Evolutionary conservation across 2,797 vertebrate species (phyloP), one percentile per base, ranked within the genome.

Genomic region (Pantherophis alleghaniensis): DNA sequence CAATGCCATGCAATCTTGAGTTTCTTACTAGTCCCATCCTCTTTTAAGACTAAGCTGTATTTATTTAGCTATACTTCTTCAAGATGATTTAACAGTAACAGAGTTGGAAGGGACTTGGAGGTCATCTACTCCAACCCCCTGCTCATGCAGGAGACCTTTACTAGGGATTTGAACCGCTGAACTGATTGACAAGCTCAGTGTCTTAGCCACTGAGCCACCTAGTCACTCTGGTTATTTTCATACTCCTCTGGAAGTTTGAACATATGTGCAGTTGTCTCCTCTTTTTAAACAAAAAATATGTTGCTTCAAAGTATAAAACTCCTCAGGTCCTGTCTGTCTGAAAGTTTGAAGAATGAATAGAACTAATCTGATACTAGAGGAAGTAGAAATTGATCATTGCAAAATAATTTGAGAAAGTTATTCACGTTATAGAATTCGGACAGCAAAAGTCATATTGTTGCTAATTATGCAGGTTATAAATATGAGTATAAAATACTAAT

Each of bases 361-460:
- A 93, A 95, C 86, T 91, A 86, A 24, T 93, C 95, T 95, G 86
- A 94, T 60, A 32, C 57, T 14, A 88, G 37, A 86, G 32, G 28
- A 90, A 89, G 5, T 87, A 91, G 90, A 91, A 97, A 94, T 91
- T 95, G 94, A 93, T 93, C 89, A 95, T 95, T 92, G 94, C 60
- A 83, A 95, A 95, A 96, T 79, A 87, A 94, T 92, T 66, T 28
- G 90, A 86, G 91, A 79, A 79, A 94, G 95, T 88, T 91, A 91
- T 3, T 60, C 20, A 63, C 10, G 13, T 63, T 63, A n/a, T n/a
- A n/a, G 61, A 66, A 66, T 66, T 66, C 1, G 0, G 11, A 66
- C 26, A 66, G 26, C 61, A 63, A 63, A 63, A 63, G 61, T 66
- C 61, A n/a, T n/a, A 66, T 66, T 66, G 18, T 22, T 94, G 32